A percentile compares a stretch with the other conserved stretches of the same genome.
Conservation (phyloP, 2,113 vertebrate species). For the Crotalus tigris region DNA sequence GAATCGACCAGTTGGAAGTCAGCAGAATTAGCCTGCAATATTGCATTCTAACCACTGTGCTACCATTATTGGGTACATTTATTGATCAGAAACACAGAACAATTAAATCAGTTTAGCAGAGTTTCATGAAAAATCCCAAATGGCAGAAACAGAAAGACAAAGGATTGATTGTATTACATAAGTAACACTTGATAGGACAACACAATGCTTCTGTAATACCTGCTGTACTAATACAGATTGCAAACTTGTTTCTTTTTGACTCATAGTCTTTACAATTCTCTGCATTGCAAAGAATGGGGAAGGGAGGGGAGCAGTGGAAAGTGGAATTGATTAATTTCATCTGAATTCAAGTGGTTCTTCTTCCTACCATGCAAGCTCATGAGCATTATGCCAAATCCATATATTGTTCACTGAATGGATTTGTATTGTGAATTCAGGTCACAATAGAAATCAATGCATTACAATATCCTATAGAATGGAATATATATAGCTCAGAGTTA, state of each 20-base stretch:
- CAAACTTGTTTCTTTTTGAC: neutral
- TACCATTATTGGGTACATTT: neutral
- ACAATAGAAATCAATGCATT: neutral
- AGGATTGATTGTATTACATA: neutral
- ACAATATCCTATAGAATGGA: neutral
- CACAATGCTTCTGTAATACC: neutral
- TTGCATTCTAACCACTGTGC: neutral
- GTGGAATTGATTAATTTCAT: neutral
- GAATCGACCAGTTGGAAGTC: neutral
- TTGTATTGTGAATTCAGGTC: neutral
- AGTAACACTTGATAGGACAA: neutral
- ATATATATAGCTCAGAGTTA: neutral
- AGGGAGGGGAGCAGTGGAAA: neutral
- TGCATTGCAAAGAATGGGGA: neutral
- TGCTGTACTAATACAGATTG: neutral
- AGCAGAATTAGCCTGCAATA: neutral
- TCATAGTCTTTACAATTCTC: neutral
- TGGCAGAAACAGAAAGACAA: neutral
- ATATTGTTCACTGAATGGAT: neutral
- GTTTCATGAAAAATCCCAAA: neutral
- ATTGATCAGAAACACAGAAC: neutral
- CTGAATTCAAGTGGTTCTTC: neutral
- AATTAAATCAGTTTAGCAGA: neutral
- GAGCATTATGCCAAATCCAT: neutral
- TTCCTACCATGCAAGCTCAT: neutral